These are phyloP conservation scores for Ellobium chinense DNA, from an alignment of 2,888 invertebrate species.

Conservation along the genomic window DNA sequence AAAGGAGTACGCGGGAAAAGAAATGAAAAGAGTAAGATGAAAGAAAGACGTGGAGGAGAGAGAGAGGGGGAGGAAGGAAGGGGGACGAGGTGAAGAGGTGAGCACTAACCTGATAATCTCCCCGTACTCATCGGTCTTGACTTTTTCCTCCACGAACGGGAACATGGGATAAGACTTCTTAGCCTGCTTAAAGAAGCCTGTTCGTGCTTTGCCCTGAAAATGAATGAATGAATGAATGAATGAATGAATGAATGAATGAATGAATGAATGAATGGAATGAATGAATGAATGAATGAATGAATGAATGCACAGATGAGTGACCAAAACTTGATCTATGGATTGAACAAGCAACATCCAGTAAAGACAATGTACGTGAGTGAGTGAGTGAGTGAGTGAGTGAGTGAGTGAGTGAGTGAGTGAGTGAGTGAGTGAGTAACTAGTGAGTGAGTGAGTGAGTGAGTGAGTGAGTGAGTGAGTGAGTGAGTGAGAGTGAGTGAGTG, in stretches of 20 bases:
- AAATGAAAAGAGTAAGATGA: background rate
- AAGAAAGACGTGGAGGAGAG: background rate
- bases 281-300: too few species aligned
- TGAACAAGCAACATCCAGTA: too few species aligned
- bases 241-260: constrained; percentile 12
- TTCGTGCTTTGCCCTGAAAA: constrained; percentile 75
- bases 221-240: constrained; percentile 26
- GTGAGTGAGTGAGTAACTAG: too few species aligned
- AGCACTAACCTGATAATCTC: constrained; percentile 86
- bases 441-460: too few species aligned
- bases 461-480: too few species aligned
- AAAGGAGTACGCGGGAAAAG: background rate
- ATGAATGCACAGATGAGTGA: too few species aligned
- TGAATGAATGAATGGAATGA: background rate
- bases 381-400: too few species aligned
- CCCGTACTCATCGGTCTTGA: constrained; percentile 96
- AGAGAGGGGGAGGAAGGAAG: constrained; percentile 1
- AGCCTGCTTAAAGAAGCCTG: constrained; percentile 90
- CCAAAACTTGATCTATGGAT: too few species aligned
- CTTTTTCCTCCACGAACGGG: constrained; percentile 94
- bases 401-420: too few species aligned
- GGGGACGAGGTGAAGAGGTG: background rate
- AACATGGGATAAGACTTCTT: constrained; percentile 98
- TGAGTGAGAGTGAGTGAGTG: too few species aligned
- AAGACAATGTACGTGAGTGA: too few species aligned